phyloP scores from a whole-genome alignment of 2,113 vertebrate species.

The Spea bombifrons region DNA sequence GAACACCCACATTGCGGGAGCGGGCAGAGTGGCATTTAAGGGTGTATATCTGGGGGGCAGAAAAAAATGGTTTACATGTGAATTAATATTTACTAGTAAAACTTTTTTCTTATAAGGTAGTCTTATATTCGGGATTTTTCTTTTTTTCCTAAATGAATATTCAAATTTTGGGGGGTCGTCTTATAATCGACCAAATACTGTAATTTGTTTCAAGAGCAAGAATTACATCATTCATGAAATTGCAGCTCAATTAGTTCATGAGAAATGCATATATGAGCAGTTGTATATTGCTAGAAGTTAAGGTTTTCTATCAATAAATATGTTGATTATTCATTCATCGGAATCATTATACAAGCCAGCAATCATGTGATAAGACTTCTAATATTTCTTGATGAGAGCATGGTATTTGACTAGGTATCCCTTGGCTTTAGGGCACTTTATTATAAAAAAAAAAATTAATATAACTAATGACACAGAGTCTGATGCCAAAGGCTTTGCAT shows the following conservation, averaged over 20 bases:
- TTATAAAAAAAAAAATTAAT: slow-evolving; percentile 6
- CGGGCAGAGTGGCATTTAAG: too few relatives aligned
- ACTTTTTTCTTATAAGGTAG: too few relatives aligned
- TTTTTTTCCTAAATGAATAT: too few relatives aligned
- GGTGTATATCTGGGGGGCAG: too few relatives aligned
- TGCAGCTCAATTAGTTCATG: not conserved
- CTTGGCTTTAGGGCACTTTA: not conserved
- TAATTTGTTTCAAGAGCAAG: slow-evolving; percentile 7
- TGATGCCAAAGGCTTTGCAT: not conserved
- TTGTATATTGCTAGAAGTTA: not conserved
- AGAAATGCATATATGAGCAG: not conserved
- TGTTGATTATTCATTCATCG: not conserved
- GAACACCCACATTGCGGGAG: too few relatives aligned
- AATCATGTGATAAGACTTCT: not conserved
- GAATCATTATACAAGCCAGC: not conserved
- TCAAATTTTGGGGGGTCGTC: too few relatives aligned
- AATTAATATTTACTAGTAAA: too few relatives aligned
- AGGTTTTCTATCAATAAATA: slow-evolving; percentile 25
- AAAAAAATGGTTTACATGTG: too few relatives aligned
- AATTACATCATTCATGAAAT: slow-evolving; percentile 1
- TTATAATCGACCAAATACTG: not conserved
- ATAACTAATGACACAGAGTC: not conserved
- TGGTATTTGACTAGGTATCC: not conserved
- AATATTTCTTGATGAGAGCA: not conserved
- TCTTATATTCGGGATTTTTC: too few relatives aligned